Base-by-base conservation (phyloP, 2,113 vertebrate species). In the Zosterops lateralis region DNA sequence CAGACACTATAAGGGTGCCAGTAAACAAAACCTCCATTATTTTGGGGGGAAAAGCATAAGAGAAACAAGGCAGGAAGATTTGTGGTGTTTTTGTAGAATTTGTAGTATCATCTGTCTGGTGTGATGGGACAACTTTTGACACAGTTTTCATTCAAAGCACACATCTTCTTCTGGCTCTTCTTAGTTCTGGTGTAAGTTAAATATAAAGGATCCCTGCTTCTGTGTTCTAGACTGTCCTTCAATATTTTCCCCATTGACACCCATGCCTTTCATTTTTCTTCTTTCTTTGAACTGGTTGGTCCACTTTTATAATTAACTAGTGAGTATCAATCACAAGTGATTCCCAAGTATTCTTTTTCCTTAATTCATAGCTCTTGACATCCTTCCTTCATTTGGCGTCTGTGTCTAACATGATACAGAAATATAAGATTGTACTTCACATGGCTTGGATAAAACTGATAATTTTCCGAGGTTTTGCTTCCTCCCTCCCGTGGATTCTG, bases 81-180 rank as follows among this genome's bases (percentile, higher is more conserved):
- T 64, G 20, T 6, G 5, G 9, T 2, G 0, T 0, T 76, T 87
- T 38, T 58, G 7, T 25, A 12, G 40, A 51, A 13, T 31, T 82
- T 19, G 8, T 34, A 14, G 28, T 22, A 34, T 17, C 25, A 36
- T 48, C 26, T 80, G 17, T 25, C 31, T 6, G 42, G 14, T 36
- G 8, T 18, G 5, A 45, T 48, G 28, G 15, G 9, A 36, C 14
- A 60, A 61, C 7, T 74, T 94, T 24, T 9, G 71, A n/a, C 7
- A 53, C 2, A 31, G 19, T 83, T 61, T 88, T 73, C 31, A 47
- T 3, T 81, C 16, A 31, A 50, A 89, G 21, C 19, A 42, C 2
- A 10, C 2, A 3, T 40, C 7, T 66, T 67, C 17, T 45, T 44
- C 64, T 45, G 36, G 3, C 3, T 76, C 14, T 34, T 60, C 17